Evolutionary conservation across 2,113 vertebrate species (phyloP).

Genomic region (Eolophus roseicapilla): DNA sequence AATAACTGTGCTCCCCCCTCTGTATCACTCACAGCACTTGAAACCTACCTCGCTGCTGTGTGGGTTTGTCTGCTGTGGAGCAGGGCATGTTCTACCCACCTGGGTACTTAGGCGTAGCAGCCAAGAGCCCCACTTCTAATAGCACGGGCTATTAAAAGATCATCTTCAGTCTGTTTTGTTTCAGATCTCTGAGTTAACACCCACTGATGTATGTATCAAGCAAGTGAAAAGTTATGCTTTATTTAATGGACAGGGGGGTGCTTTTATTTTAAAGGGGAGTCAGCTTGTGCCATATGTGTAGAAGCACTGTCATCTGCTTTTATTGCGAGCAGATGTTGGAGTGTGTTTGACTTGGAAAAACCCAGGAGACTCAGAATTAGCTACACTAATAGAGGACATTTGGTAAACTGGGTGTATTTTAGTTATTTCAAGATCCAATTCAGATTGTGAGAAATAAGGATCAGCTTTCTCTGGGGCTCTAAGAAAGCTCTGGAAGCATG

Average conservation of each 20-base stretch:
- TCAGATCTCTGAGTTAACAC: background rate
- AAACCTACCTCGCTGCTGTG: rapidly evolving
- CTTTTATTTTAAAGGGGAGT: background rate
- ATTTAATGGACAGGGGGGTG: background rate
- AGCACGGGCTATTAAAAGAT: background rate
- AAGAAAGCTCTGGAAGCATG: background rate
- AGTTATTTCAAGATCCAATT: background rate
- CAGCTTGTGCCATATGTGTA: rapidly evolving
- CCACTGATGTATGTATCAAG: background rate
- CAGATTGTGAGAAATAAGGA: background rate
- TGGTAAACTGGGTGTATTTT: background rate
- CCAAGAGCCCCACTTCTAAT: background rate
- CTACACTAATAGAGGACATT: background rate
- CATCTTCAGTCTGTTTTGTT: background rate
- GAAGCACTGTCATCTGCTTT: background rate
- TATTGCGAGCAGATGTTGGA: background rate
- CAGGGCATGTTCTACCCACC: background rate
- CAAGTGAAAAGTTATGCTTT: background rate
- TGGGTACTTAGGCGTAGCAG: background rate
- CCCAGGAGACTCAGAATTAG: background rate
- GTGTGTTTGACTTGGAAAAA: background rate
- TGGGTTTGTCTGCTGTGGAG: background rate
- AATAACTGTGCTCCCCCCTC: background rate
- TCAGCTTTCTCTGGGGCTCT: background rate
- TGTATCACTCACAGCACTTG: rapidly evolving